Base-by-base conservation (phyloP, 1,140 invertebrate species). In the Anoplophora glabripennis region DNA sequence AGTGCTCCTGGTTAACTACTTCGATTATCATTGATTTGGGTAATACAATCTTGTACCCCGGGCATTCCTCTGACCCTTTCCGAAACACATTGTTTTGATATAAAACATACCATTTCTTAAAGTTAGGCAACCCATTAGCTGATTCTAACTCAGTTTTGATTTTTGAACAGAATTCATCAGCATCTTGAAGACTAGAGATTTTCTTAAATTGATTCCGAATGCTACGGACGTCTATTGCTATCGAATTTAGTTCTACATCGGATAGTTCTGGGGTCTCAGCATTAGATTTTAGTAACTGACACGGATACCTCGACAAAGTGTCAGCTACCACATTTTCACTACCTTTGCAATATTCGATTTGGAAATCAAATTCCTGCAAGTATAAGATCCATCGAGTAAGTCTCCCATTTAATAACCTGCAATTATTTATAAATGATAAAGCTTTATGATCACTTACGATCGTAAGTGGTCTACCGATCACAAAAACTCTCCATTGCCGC, bases 401-500 rank as follows among this genome's bases (percentile, higher is more conserved):
- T 15, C 44, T 14, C 14, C 41, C n/a, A 15, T n/a, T 46, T 35
- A 15, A 8, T 11, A 42, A 10, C 8, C 28, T 45, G 35, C 28
- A 36, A n/a, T 17, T 35, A n/a, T 36, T 47, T 5, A 46, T 11
- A 37, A 48, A 56, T 5, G 11, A 9, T 38, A 56, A 37, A 21
- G 42, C 42, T 35, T 36, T 48, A 42, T 58, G 46, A 34, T 57
- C 47, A 4, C 45, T 57, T 7, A 52, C 10, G 7, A 57, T 41
- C 4, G 12, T 37, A 10, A 45, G 14, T 34, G 4, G 14, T 10
- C 36, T 11, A n/a, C 56, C 56, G 11, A 51, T n/a, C 11, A 49
- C 11, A 12, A 49, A 51, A 41, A 15, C 40, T 15, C 47, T 5
- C 17, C 46, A 57, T 12, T 57, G 46, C 10, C 51, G 28, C 5